Evolutionary conservation across 2,888 invertebrate genomes (phyloP), one percentile per base, ranked within the genome.

Genomic region (Cephus runcator): DNA sequence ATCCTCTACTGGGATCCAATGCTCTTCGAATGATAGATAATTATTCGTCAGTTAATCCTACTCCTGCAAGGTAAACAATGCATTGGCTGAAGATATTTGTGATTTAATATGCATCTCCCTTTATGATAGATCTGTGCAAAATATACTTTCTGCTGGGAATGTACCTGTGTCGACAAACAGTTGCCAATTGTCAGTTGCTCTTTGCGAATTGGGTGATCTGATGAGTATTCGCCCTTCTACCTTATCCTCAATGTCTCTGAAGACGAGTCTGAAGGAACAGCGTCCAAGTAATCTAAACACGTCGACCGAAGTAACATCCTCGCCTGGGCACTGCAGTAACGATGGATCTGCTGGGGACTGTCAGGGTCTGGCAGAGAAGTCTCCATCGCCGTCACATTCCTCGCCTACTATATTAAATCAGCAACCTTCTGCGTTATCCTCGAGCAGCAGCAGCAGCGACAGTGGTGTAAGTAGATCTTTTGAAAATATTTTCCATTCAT

Each of bases 391-490:
- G 12, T 87, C 85, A 75, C 87, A 87, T 75, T 87, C 88, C 33
- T 87, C 89, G 11, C 85, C 89, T 4, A 86, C 87, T 34, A 84
- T 84, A 75, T 82, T 92, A 87, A 83, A 91, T 91, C 84, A 89
- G 88, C 83, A 91, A 89, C 84, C 83, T 68, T 82, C 85, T 34
- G 84, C 85, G 74, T 81, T 86, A 40, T 81, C 86, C 12, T 91
- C 92, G 40, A 90, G 92, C 75, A 88, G 91, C 40, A 92, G 92
- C 79, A 92, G 93, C 81, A 93, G 92, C 78, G 91, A 91, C 73
- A 89, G 88, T 82, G 91, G 91, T 71, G 91, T 91, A 84, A 87
- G 87, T 81, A 71, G 73, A 31, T 56, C 34, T 23, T 56, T 56
- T 56, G 9, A 23, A 23, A 23, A 9, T 56, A 23, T 56, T 56